Percentiles rank a stretch among this genome's conserved stretches.
Conservation (phyloP, 2,113 vertebrate genomes). For the Xiphophorus maculatus region DNA sequence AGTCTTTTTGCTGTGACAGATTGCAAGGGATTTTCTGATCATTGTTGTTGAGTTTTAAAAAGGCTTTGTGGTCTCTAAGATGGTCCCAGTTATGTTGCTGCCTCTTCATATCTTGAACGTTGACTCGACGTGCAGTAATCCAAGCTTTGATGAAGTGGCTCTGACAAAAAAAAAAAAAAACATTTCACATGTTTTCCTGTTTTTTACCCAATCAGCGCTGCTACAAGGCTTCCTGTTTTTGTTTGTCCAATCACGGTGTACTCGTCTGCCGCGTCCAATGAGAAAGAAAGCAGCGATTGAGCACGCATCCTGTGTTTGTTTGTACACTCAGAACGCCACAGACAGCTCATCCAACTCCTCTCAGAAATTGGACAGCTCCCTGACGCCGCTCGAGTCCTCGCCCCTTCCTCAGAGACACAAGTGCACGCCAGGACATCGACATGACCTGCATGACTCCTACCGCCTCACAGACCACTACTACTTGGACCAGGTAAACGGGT, state of each 20-base stretch:
- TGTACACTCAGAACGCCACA: slow-evolving; percentile 78
- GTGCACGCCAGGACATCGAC: slow-evolving; percentile 87
- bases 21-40: not conserved
- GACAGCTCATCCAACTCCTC: slow-evolving; percentile 86
- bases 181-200: slow-evolving; percentile 61
- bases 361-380: slow-evolving; percentile 78
- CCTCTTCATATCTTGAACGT: slow-evolving; percentile 7
- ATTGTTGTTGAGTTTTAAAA: not conserved
- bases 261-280: slow-evolving; percentile 56
- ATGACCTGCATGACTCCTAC: slow-evolving; percentile 88
- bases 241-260: slow-evolving; percentile 65
- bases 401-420: slow-evolving; percentile 87
- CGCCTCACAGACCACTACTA: slow-evolving; percentile 88
- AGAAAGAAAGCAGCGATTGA: slow-evolving; percentile 39
- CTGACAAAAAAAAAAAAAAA: slow-evolving; percentile 6
- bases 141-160: slow-evolving; percentile 30
- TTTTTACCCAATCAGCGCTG: slow-evolving; percentile 65
- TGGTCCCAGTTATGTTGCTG: not conserved
- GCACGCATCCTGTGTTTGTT: slow-evolving; percentile 74
- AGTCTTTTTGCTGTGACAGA: not conserved
- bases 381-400: slow-evolving; percentile 88
- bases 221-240: slow-evolving; percentile 71
- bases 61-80: not conserved
- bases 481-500: slow-evolving; percentile 88
- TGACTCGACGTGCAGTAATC: not conserved